phyloP scores from a whole-genome alignment of 2,797 vertebrate species.

The Rhinella marina region DNA sequence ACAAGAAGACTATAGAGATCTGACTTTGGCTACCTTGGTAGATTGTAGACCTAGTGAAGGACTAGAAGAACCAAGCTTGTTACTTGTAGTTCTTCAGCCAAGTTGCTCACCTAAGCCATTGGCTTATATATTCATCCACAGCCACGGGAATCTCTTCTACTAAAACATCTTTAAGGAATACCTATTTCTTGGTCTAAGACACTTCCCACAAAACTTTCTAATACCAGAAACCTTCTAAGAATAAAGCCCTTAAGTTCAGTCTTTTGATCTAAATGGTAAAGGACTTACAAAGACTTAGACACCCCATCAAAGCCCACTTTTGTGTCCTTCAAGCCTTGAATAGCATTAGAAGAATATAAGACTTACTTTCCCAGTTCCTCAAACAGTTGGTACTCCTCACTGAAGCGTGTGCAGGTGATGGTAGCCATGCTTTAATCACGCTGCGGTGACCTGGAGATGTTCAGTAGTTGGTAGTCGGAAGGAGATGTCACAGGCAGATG shows the following conservation, averaged over 20 bases:
- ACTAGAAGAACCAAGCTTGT: background rate
- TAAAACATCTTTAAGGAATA: background rate
- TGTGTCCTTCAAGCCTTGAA: background rate
- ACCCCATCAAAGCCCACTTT: background rate
- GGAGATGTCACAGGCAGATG: slow-evolving; percentile 43
- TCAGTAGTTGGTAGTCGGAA: slow-evolving; percentile 63
- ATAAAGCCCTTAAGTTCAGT: background rate
- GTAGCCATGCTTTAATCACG: slow-evolving; percentile 85
- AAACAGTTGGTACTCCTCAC: slow-evolving; percentile 97
- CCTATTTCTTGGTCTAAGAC: background rate
- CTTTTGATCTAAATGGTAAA: background rate
- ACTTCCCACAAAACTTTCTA: background rate
- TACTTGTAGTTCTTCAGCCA: background rate
- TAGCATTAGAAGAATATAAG: background rate
- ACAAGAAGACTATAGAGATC: background rate
- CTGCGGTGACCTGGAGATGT: slow-evolving; percentile 63
- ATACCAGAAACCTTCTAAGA: background rate
- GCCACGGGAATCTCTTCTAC: background rate
- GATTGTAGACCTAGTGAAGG: background rate
- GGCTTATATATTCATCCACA: background rate
- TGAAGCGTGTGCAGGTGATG: slow-evolving; percentile 98
- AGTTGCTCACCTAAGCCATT: background rate
- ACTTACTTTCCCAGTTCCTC: slow-evolving; percentile 99
- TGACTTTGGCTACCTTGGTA: background rate
- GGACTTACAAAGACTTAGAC: background rate